These are phyloP conservation scores for Phaonia tiefii DNA, from an alignment of 2,888 invertebrate species.

Conservation along the genomic window DNA sequence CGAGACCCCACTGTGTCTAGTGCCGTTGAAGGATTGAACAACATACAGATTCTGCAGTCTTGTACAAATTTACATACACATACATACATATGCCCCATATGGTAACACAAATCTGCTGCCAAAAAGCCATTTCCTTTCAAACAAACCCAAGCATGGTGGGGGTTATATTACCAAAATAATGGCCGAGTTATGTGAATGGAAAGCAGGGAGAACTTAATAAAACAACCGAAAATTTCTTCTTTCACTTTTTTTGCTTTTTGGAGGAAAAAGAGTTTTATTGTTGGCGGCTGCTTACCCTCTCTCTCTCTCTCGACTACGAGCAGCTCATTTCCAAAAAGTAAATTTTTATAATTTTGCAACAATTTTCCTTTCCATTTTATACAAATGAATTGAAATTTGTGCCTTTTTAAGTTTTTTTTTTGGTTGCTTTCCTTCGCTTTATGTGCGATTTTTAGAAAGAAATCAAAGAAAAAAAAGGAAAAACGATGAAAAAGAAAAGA, in stretches of 20 bases:
- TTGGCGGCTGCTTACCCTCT: too few species aligned
- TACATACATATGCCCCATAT: background rate
- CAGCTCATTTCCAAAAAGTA: constrained; percentile 43
- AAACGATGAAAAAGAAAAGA: constrained; percentile 44
- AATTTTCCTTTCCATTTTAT: constrained; percentile 74
- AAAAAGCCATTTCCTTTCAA: constrained; percentile 27
- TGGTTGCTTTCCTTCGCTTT: constrained; percentile 64
- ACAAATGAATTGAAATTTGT: constrained; percentile 76
- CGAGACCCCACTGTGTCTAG: too few species aligned
- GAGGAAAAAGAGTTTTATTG: constrained; percentile 26
- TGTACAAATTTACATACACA: background rate
- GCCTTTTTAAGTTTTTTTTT: constrained; percentile 53
- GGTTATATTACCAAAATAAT: constrained; percentile 66
- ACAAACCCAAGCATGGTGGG: constrained; percentile 41
- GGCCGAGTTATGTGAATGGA: constrained; percentile 41
- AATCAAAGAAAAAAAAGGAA: too few species aligned
- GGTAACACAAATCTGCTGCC: constrained; percentile 19
- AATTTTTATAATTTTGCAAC: constrained; percentile 76
- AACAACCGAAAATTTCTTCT: constrained; percentile 64
- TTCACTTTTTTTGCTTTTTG: constrained; percentile 31
- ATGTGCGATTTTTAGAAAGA: constrained; percentile 58
- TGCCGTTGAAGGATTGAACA: too few species aligned
- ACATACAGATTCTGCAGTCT: too few species aligned
- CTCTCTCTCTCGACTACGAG: constrained; percentile 34
- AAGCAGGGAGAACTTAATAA: constrained; percentile 24